Evolutionary conservation across 1,140 invertebrate genomes (phyloP), one percentile per base, ranked within the genome.

Genomic region (Brachionus manjavacas): DNA sequence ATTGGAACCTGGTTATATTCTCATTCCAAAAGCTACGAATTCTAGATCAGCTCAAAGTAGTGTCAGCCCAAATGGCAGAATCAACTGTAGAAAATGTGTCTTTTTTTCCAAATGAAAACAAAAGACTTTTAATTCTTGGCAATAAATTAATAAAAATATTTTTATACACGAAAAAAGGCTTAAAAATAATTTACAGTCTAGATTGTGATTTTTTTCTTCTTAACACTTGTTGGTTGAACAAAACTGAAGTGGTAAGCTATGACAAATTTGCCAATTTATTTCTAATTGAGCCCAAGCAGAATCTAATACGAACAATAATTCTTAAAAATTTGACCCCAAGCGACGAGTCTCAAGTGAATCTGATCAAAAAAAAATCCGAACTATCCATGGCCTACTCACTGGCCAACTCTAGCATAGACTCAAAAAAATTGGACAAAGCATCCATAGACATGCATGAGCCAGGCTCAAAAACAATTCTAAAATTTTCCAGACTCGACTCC

Each of bases 251-350:
- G 12, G 12, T 76, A 0, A 76, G 72, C 23, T 49, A 49, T n/a
- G 72, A 76, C 23, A 76, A 76, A 49, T 49, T 25, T 35, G 41
- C 41, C 31, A 76, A 76, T 76, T 46, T 76, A 49, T 49, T 76
- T 28, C n/a, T 76, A 25, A 76, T 76, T 52, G 72, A 76, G 25
- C 72, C 72, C 7, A 76, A 76, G 52, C 72, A 76, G 52, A 76
- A 76, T 14, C 23, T 49, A 76, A 76, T 76, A 3, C 4, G 72
- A 25, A 76, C 72, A 20, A 49, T 76, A 43, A 49, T 49, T 25
- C 25, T 76, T 16, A 76, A 76, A 43, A 25, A 20, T 12, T 35
- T 41, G 31, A 3, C 31, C 3, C 35, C n/a, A 23, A 41, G 16
- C 68, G 35, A 72, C 43, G 68, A 72, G 16, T 20, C 35, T 43